Conservation (phyloP, 2,113 vertebrate species). For the Alethe castanea region DNA sequence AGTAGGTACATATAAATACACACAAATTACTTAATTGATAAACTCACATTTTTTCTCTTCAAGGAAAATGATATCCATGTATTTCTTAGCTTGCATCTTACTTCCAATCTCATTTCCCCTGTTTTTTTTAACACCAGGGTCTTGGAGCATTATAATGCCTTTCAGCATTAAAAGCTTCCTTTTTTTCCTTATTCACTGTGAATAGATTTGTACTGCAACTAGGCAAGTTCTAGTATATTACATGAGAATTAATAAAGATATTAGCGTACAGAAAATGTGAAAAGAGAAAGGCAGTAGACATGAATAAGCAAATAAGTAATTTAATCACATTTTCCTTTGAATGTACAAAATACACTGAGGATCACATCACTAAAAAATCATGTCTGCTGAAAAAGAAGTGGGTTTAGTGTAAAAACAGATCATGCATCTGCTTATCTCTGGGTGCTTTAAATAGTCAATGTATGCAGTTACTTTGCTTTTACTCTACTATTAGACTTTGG, state of each 20-base stretch:
- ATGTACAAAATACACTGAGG: not conserved
- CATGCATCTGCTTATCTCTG: conserved; percentile 25
- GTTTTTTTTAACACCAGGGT: not conserved
- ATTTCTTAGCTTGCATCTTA: not conserved
- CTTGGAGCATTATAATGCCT: not conserved
- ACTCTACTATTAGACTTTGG: not conserved
- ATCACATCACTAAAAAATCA: not conserved
- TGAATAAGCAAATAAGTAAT: conserved; percentile 8
- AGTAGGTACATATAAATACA: not conserved
- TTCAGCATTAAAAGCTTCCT: conserved; percentile 2
- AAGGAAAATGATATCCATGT: not conserved
- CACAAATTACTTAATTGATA: not conserved
- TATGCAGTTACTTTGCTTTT: conserved; percentile 21
- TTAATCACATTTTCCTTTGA: not conserved
- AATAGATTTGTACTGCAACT: not conserved
- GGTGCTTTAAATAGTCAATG: conserved; percentile 9
- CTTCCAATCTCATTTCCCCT: not conserved
- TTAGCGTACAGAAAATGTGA: not conserved
- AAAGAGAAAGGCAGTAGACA: not conserved
- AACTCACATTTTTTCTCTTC: not conserved
- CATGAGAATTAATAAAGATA: not conserved
- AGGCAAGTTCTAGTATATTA: not conserved
- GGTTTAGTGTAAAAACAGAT: conserved; percentile 35
- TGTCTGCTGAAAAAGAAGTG: not conserved
- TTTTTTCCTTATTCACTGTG: conserved; percentile 23